Evolutionary conservation across 1,140 invertebrate species (phyloP).

Genomic region (Ostrea edulis): DNA sequence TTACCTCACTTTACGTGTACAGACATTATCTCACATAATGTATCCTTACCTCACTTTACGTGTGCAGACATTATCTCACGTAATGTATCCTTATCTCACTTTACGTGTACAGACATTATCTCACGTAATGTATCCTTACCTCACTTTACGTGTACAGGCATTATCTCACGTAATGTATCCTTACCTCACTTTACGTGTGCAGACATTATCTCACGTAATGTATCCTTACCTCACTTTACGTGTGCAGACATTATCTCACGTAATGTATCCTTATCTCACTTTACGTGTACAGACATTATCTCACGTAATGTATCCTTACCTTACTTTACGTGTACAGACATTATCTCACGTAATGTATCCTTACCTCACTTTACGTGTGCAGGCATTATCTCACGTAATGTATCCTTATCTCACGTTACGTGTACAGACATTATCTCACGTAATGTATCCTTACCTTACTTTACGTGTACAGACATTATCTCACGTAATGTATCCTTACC

Average conservation of each 20-base stretch:
- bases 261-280: too few relatives aligned
- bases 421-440: too few relatives aligned
- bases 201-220: too few relatives aligned
- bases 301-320: too few relatives aligned
- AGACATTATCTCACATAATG: constrained; percentile 5
- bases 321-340: too few relatives aligned
- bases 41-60: neutral
- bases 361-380: neutral
- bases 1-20: neutral
- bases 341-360: neutral
- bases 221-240: neutral
- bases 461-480: neutral
- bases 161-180: neutral
- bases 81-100: neutral
- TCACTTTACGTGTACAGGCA: neutral
- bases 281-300: neutral
- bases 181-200: too few relatives aligned
- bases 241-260: neutral
- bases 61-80: neutral
- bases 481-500: too few relatives aligned
- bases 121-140: neutral
- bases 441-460: neutral
- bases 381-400: neutral
- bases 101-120: constrained; percentile 2
- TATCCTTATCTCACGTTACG: too few relatives aligned